phyloP scores from a whole-genome alignment of 2,888 invertebrate species.

The Agrypnus murinus region DNA sequence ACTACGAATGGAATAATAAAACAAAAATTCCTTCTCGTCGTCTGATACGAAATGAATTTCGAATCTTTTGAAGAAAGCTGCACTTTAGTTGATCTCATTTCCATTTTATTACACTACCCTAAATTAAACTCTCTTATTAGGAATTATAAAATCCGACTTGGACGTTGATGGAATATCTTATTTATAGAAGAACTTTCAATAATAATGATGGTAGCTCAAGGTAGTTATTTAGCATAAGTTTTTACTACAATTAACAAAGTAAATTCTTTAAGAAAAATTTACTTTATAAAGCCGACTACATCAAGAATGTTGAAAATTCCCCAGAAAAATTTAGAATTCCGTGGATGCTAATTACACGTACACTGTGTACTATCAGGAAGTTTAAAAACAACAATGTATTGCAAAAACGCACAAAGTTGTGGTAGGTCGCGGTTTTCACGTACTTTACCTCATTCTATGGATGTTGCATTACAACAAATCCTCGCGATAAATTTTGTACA shows the following conservation, averaged over 20 bases:
- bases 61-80: slow-evolving; percentile 30
- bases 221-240: background rate
- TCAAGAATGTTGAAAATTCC: slow-evolving; percentile 4
- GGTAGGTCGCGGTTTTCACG: slow-evolving; percentile 9
- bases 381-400: slow-evolving; percentile 14
- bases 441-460: background rate
- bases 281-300: slow-evolving; percentile 17
- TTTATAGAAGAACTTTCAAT: background rate
- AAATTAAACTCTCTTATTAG: slow-evolving; percentile 21
- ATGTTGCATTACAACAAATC: background rate
- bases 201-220: slow-evolving; percentile 7
- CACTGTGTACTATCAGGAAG: background rate
- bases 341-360: slow-evolving; percentile 20
- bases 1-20: slow-evolving; percentile 56
- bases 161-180: background rate
- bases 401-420: slow-evolving; percentile 22
- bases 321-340: slow-evolving; percentile 18
- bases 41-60: slow-evolving; percentile 52
- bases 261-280: background rate
- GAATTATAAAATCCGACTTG: background rate
- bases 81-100: slow-evolving; percentile 45
- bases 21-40: slow-evolving; percentile 43
- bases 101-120: slow-evolving; percentile 42
- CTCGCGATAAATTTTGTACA: background rate
- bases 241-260: too few relatives aligned